Base-by-base conservation (phyloP, 2,113 vertebrate species). In the Rhinogobius similis region DNA sequence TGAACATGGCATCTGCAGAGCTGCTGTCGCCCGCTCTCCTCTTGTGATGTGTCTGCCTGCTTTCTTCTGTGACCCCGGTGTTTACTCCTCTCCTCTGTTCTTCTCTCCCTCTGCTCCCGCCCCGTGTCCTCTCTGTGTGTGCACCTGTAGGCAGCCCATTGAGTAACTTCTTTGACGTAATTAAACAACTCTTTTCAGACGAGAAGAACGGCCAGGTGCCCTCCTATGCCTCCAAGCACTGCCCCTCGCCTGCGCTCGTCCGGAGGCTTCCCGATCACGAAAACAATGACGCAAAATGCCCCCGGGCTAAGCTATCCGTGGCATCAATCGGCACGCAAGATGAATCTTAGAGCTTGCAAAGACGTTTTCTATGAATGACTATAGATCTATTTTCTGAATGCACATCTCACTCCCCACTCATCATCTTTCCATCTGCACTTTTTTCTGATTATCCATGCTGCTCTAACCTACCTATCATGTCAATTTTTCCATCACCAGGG, bases 181-280 rank as follows among this genome's bases (percentile, higher is more conserved):
- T 97, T 95, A 96, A 97, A 96, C 96, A 96, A 96, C 96, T 98
- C 96, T 98, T 99, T 98, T 97, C 97, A 98, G 97, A 98, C 95
- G 97, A 99, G 96, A 98, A 98, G 96, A 98, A 95, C 62, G 95
- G 96, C 93, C 97, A 97, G 94, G 96, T 95, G 93, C 94, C 94
- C 92, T 94, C 92, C 92, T 94, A 92, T 94, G 73, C 94, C 92
- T 91, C 93, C 95, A 96, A 95, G 94, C 94, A 90, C 82, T 89
- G 88, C 81, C 93, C 94, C 93, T 92, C 90, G 29, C 81, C 89
- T 77, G 94, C 92, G 83, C 87, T 78, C 90, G 88, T 93, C 92
- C 92, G 93, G 90, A 93, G 91, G 90, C 94, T 95, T 18, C 55
- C 55, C 73, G 95, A 96, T 90, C 91, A 93, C 67, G 92, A 93